Conservation (phyloP, 30 jellyfish, hydroid and myxozoan genomes). For the Nemopilema nomurai region DNA sequence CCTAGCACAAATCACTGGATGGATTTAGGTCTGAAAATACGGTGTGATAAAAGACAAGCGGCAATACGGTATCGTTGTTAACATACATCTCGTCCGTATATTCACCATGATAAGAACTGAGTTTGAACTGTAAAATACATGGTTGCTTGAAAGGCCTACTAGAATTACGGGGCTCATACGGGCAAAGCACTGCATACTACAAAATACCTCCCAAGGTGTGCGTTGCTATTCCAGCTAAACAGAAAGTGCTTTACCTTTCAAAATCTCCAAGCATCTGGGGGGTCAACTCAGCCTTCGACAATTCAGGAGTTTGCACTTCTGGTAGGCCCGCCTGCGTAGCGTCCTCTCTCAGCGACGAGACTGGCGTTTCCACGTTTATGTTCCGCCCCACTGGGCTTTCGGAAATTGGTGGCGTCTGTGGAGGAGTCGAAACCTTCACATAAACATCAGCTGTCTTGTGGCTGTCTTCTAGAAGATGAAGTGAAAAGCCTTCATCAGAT, state of each 20-base stretch:
- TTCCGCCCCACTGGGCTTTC: not conserved
- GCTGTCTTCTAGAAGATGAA: not conserved
- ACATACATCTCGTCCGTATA: too few relatives aligned
- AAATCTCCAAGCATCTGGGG: constrained; percentile 27
- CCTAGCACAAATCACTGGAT: too few relatives aligned
- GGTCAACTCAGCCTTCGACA: constrained; percentile 11
- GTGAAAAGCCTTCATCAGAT: not conserved
- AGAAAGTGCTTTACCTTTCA: constrained; percentile 42
- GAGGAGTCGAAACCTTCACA: constrained; percentile 51
- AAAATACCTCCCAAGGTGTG: too few relatives aligned
- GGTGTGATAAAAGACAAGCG: too few relatives aligned
- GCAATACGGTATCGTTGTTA: too few relatives aligned
- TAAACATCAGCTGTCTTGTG: not conserved
- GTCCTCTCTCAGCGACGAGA: constrained; percentile 59
- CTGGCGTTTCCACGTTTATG: constrained; percentile 43
- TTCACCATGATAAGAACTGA: too few relatives aligned
- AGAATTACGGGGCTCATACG: too few relatives aligned
- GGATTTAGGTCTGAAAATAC: too few relatives aligned
- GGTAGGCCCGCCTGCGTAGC: constrained; percentile 16
- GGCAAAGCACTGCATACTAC: too few relatives aligned
- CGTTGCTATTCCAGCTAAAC: too few relatives aligned
- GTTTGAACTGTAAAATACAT: too few relatives aligned
- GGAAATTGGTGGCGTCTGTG: constrained; percentile 38
- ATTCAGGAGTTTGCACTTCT: constrained; percentile 48
- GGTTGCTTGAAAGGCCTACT: too few relatives aligned